Evolutionary conservation across 2,888 invertebrate genomes (phyloP), one percentile per base, ranked within the genome.

Genomic region (Volucella inflata): DNA sequence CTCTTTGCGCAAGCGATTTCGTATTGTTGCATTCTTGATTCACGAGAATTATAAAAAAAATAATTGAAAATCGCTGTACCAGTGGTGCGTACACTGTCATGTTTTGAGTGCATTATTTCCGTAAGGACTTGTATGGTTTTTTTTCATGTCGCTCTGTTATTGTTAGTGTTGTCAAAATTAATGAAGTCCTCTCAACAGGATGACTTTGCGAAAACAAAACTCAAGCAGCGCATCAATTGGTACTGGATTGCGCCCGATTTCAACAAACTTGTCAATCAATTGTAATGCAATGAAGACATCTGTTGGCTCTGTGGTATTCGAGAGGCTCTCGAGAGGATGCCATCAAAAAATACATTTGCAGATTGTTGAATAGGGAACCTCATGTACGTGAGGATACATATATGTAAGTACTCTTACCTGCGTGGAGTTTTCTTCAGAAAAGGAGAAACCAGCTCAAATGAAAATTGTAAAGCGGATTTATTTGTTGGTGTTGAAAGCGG

Each of bases 121-220:
- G 48, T 8, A 76, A 68, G 67, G 51, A 51, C 67, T 36, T 16
- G 50, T 21, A 16, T 4, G 17, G 30, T 46, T 50, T 57, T 42
- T 50, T 11, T 16, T 55, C 12, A 11, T 12, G 14, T 2, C 1
- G 2, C 17, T 36, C 53, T 68, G n/a, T 51, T 77, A 62, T 77
- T 77, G 48, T 77, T 70, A 4, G 10, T 70, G 44, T 16, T 62
- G 74, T 65, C 74, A 62, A 30, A 68, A 70, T 77, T 77, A 70
- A 77, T 77, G 77, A 77, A 77, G 77, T 77, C 68, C 62, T 77
- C 77, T 68, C 60, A 51, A 51, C 59, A 44, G 17, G 68, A 70
- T 77, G 77, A 70, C 60, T 70, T 48, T 50, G 42, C 59, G 6
- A 42, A 60, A 65, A 62, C 14, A 44, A 38, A 72, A 72, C 62